phyloP scores from a whole-genome alignment of 2,888 invertebrate genomes.

The Drosophila multiciliata region DNA sequence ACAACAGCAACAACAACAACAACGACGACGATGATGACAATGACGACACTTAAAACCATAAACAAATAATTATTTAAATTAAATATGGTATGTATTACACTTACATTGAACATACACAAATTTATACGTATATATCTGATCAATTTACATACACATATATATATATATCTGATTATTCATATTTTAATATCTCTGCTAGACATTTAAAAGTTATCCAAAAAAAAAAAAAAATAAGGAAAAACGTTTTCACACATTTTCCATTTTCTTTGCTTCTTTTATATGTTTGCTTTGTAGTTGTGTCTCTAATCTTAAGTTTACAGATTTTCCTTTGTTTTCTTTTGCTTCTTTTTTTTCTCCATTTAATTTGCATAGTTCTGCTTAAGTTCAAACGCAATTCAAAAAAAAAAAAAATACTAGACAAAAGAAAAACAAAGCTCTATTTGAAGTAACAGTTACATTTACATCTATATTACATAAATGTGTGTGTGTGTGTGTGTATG shows the following conservation, averaged over 20 bases:
- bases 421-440: neutral
- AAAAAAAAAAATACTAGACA: neutral
- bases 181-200: conserved; percentile 29
- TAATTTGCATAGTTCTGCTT: conserved; percentile 11
- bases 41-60: conserved; percentile 27
- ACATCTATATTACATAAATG: conserved; percentile 1
- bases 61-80: conserved; percentile 13
- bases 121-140: conserved; percentile 14
- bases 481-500: conserved; percentile 10
- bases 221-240: neutral
- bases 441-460: conserved; percentile 10
- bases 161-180: conserved; percentile 13
- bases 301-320: conserved; percentile 2
- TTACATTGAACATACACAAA: conserved; percentile 29
- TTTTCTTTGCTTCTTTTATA: conserved; percentile 6
- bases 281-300: conserved; percentile 5
- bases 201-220: conserved; percentile 15
- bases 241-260: conserved; percentile 1
- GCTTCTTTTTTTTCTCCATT: neutral
- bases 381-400: conserved; percentile 1
- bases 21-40: conserved; percentile 19
- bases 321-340: conserved; percentile 1
- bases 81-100: conserved; percentile 5
- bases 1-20: conserved; percentile 18
- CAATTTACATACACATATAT: neutral